Conservation (phyloP, 2,113 vertebrate genomes). For the Scytalopus superciliaris region DNA sequence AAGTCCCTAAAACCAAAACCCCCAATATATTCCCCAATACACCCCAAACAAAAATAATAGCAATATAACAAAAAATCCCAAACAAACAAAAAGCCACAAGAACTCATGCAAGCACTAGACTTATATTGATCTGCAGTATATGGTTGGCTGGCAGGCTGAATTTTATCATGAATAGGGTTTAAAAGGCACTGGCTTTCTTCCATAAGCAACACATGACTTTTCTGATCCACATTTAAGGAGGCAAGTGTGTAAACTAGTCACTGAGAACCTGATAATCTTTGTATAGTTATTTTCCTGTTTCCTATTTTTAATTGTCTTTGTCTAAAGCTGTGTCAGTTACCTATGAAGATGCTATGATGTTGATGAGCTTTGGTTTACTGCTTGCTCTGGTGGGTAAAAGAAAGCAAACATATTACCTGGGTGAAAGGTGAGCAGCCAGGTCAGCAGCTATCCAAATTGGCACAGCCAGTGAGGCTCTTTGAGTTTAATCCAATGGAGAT, state of each 20-base stretch:
- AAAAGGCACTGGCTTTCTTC: constrained; percentile 3
- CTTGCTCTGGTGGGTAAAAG: neutral
- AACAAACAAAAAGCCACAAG: neutral
- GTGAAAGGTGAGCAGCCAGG: neutral
- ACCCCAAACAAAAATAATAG: too few relatives aligned
- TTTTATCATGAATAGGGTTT: constrained; percentile 23
- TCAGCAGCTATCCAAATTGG: neutral
- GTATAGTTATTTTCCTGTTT: neutral
- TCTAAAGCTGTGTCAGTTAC: neutral
- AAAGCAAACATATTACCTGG: neutral
- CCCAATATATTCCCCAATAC: too few relatives aligned
- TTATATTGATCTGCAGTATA: neutral
- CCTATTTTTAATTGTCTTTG: neutral
- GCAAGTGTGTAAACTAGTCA: neutral
- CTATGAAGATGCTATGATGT: neutral
- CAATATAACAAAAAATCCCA: too few relatives aligned
- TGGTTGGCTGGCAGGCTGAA: neutral
- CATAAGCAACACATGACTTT: neutral
- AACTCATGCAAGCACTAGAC: neutral
- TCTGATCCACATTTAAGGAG: neutral
- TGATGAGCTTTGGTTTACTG: neutral
- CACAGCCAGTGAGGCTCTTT: neutral
- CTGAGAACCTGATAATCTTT: neutral
- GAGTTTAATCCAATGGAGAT: neutral
- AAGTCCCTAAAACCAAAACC: too few relatives aligned